A percentile compares a stretch with the other conserved stretches of the same genome.
Conservation (phyloP, 2,888 invertebrate genomes). For the Lissonota sp. region DNA sequence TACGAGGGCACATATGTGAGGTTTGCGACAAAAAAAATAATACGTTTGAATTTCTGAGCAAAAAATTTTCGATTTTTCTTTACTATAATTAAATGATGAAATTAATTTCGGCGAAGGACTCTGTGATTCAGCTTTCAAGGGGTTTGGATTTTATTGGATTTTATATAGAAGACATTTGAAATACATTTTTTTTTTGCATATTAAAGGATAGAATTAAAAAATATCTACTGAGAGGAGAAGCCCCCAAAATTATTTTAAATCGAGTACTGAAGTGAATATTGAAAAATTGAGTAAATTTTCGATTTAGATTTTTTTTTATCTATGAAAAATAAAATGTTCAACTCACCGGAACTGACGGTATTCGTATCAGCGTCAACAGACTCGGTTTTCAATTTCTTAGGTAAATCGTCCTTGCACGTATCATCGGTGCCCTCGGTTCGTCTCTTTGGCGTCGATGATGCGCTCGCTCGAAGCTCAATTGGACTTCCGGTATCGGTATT, state of each 20-base stretch:
- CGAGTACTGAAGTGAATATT: too few relatives aligned
- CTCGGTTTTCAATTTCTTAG: slow-evolving; percentile 92
- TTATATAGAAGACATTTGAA: too few relatives aligned
- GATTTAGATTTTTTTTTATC: neutral
- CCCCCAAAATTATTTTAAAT: too few relatives aligned
- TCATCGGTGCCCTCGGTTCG: slow-evolving; percentile 87
- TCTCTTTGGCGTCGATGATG: slow-evolving; percentile 93
- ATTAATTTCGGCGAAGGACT: too few relatives aligned
- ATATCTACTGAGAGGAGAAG: too few relatives aligned
- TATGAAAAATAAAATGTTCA: slow-evolving; percentile 22
- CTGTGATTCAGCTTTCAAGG: too few relatives aligned
- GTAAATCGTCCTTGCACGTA: slow-evolving; percentile 82
- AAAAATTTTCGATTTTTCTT: neutral
- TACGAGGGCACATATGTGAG: slow-evolving; percentile 40
- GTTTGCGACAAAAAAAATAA: slow-evolving; percentile 12
- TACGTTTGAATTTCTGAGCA: neutral
- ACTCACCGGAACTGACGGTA: slow-evolving; percentile 95
- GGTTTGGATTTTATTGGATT: too few relatives aligned
- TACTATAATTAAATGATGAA: neutral
- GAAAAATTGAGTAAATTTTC: too few relatives aligned
- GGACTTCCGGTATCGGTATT: slow-evolving; percentile 82
- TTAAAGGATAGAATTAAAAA: too few relatives aligned
- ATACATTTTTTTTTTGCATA: too few relatives aligned
- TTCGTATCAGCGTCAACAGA: slow-evolving; percentile 95
- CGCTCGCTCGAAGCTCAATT: slow-evolving; percentile 88